Evolutionary conservation across 2,797 vertebrate species (phyloP).

Genomic region (Aythya fuligula): DNA sequence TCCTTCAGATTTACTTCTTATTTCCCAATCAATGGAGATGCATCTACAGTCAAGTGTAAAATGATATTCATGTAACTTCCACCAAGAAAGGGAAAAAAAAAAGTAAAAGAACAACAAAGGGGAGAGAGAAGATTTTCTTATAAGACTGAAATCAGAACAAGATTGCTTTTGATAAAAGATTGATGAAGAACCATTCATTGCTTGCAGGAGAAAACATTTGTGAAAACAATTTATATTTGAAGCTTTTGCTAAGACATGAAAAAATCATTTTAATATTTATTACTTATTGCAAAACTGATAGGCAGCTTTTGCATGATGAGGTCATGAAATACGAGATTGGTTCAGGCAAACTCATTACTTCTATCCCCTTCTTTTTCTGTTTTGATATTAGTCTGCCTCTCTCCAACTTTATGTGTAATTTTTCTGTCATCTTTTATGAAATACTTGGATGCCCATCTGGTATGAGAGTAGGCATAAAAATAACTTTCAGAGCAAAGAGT

Average conservation of each 20-base stretch:
- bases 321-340: conserved; percentile 69
- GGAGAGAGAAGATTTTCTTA: conserved; percentile 26
- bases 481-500: conserved; percentile 20
- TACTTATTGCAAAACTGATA: conserved; percentile 65
- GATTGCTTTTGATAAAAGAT: conserved; percentile 77
- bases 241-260: conserved; percentile 75
- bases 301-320: conserved; percentile 66
- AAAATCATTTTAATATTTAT: conserved; percentile 79
- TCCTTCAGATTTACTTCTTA: conserved; percentile 62
- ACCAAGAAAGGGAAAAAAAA: conserved; percentile 46
- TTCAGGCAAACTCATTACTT: conserved; percentile 76
- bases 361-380: conserved; percentile 53
- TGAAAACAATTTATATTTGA: conserved; percentile 76
- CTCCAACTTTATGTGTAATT: conserved; percentile 58
- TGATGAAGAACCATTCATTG: conserved; percentile 71
- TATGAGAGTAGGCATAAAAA: conserved; percentile 50
- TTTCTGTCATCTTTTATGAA: conserved; percentile 74
- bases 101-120: conserved; percentile 1
- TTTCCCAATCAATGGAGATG: conserved; percentile 63
- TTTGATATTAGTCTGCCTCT: conserved; percentile 67
- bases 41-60: conserved; percentile 67
- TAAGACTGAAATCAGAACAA: conserved; percentile 73
- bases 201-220: conserved; percentile 68
- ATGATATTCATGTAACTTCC: conserved; percentile 70
- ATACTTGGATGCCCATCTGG: conserved; percentile 39